A percentile compares a stretch with the other conserved stretches of the same genome.
Conservation (phyloP, 2,888 invertebrate genomes). For the Molorchus minor region DNA sequence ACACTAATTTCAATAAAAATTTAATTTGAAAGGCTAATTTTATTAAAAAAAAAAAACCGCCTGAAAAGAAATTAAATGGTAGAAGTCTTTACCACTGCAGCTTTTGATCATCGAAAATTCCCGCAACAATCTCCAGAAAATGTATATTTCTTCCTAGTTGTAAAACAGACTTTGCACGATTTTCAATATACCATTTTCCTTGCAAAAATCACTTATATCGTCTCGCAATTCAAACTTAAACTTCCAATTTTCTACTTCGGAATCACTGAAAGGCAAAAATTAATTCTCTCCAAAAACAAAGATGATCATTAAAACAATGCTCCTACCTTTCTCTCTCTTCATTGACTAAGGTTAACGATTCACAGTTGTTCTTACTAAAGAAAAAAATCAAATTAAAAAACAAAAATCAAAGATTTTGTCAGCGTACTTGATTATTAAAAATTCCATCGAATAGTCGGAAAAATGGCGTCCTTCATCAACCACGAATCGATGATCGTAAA, state of each 20-base stretch:
- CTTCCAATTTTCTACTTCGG: slow-evolving; percentile 29
- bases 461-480: slow-evolving; percentile 57
- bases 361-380: slow-evolving; percentile 27
- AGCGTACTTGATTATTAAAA: slow-evolving; percentile 50
- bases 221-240: slow-evolving; percentile 42
- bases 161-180: slow-evolving; percentile 53
- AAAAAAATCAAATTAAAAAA: background rate
- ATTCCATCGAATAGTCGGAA: slow-evolving; percentile 54
- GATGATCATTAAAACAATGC: background rate
- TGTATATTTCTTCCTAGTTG: slow-evolving; percentile 59
- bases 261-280: slow-evolving; percentile 27
- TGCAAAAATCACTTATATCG: slow-evolving; percentile 42
- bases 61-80: too few relatives aligned
- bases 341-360: slow-evolving; percentile 1
- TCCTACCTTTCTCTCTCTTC: slow-evolving; percentile 6
- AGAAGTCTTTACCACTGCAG: slow-evolving; percentile 44
- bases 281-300: too few relatives aligned
- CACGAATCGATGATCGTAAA: slow-evolving; percentile 55
- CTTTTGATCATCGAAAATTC: slow-evolving; percentile 51
- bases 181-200: slow-evolving; percentile 50
- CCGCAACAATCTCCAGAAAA: slow-evolving; percentile 53
- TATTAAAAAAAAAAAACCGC: too few relatives aligned
- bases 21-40: too few relatives aligned
- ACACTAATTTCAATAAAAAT: too few relatives aligned
- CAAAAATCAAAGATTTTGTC: background rate